These are phyloP conservation scores for Euwallacea fornicatus DNA, from an alignment of 1,140 invertebrate species.

Conservation along the genomic window DNA sequence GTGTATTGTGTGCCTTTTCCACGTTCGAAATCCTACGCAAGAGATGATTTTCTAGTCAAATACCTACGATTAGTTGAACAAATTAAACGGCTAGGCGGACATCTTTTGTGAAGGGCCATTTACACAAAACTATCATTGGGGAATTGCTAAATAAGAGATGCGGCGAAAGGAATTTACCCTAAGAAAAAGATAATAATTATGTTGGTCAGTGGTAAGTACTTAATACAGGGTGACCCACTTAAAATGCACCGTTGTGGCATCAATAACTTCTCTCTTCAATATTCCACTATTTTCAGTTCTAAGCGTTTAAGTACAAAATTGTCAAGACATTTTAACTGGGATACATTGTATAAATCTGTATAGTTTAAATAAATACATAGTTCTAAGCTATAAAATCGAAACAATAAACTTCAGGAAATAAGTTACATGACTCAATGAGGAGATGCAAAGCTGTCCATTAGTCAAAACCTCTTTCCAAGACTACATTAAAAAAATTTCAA, in stretches of 20 bases:
- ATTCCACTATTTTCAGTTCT: neutral
- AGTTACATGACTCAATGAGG: no score
- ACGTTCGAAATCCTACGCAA: constrained; percentile 29
- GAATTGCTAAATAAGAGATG: constrained; percentile 11
- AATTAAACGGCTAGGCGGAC: constrained; percentile 28
- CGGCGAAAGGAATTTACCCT: constrained; percentile 27
- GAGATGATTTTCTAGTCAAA: constrained; percentile 38
- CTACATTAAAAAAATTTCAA: no score
- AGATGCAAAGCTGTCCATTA: no score
- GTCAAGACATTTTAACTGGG: constrained; percentile 17
- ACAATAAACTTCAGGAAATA: no score
- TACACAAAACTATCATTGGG: constrained; percentile 15
- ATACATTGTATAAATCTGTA: constrained; percentile 26
- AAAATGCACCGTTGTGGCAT: neutral
- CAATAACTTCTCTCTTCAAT: neutral
- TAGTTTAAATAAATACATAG: constrained; percentile 21
- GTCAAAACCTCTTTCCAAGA: no score
- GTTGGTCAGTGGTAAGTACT: constrained; percentile 21
- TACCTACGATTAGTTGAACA: constrained; percentile 16
- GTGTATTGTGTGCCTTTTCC: constrained; percentile 51
- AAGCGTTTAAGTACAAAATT: neutral
- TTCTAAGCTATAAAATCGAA: constrained; percentile 12
- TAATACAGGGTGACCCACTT: constrained; percentile 24
- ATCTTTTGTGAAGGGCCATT: constrained; percentile 32
- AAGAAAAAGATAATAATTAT: neutral